Conservation (phyloP, 2,888 invertebrate species). For the Aquatica leii region DNA sequence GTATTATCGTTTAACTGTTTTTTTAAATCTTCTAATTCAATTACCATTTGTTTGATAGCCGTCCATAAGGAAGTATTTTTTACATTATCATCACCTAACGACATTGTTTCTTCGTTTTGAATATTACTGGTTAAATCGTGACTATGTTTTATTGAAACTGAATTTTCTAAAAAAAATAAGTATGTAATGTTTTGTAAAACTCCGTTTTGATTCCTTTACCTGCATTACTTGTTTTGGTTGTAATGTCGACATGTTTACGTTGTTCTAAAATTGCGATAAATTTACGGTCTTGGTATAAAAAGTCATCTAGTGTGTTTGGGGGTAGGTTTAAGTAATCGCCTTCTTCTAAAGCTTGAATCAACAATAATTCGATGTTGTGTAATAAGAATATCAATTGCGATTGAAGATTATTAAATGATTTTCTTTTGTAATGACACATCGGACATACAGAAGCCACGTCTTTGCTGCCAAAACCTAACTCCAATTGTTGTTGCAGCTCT, state of each 20-base stretch:
- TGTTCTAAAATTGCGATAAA: not conserved
- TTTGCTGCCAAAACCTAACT: too few relatives aligned
- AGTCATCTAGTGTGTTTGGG: not conserved
- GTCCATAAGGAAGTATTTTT: not conserved
- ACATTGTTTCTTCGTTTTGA: not conserved
- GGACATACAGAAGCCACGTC: too few relatives aligned
- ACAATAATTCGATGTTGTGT: not conserved
- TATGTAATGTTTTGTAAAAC: too few relatives aligned
- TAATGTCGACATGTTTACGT: too few relatives aligned
- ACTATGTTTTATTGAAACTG: too few relatives aligned
- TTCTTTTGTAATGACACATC: too few relatives aligned
- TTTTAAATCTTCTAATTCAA: slow-evolving; percentile 8
- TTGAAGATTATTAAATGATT: not conserved
- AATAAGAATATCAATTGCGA: not conserved
- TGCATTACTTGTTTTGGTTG: too few relatives aligned
- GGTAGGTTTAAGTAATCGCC: not conserved
- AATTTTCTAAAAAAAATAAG: too few relatives aligned
- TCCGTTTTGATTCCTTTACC: too few relatives aligned
- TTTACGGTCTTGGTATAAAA: not conserved
- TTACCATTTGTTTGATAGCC: slow-evolving; percentile 12
- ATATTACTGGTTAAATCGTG: not conserved
- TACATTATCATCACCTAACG: too few relatives aligned
- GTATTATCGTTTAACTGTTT: not conserved
- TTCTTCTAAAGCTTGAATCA: not conserved
- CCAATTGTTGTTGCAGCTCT: too few relatives aligned